phyloP scores from a whole-genome alignment of 2,797 vertebrate genomes.

The Sebastes kiyomatsui region DNA sequence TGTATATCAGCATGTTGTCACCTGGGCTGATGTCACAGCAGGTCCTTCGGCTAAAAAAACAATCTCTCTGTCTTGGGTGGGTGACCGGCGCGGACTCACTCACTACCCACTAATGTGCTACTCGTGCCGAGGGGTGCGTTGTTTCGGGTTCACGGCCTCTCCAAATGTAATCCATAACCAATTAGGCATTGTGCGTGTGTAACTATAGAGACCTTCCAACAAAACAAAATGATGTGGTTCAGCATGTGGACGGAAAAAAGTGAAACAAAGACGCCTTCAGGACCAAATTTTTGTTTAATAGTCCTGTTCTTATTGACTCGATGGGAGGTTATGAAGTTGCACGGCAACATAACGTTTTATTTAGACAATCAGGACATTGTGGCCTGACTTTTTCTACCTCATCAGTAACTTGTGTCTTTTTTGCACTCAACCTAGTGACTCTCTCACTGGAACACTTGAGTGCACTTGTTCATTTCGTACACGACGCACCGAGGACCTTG shows the following conservation, averaged over 20 bases:
- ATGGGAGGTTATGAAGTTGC: conserved; percentile 11
- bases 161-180: conserved; percentile 52
- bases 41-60: conserved; percentile 76
- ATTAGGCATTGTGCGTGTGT: conserved; percentile 28
- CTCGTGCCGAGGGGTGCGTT: conserved; percentile 44
- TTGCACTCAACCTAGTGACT: background rate
- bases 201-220: conserved; percentile 48
- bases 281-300: conserved; percentile 21
- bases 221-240: conserved; percentile 46
- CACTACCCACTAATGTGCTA: conserved; percentile 63
- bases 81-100: conserved; percentile 49
- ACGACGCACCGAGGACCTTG: background rate
- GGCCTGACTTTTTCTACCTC: conserved; percentile 6
- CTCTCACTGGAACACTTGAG: conserved; percentile 14
- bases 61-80: conserved; percentile 49
- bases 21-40: conserved; percentile 76
- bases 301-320: conserved; percentile 7
- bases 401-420: background rate
- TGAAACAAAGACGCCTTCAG: conserved; percentile 14
- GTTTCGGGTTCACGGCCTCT: conserved; percentile 46
- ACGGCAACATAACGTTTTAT: conserved; percentile 12
- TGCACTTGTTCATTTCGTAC: conserved; percentile 30
- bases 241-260: conserved; percentile 4
- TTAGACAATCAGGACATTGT: background rate
- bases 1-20: conserved; percentile 80